Evolutionary conservation across 2,888 invertebrate genomes (phyloP), one percentile per base, ranked within the genome.

Genomic region (Agrochola litura): DNA sequence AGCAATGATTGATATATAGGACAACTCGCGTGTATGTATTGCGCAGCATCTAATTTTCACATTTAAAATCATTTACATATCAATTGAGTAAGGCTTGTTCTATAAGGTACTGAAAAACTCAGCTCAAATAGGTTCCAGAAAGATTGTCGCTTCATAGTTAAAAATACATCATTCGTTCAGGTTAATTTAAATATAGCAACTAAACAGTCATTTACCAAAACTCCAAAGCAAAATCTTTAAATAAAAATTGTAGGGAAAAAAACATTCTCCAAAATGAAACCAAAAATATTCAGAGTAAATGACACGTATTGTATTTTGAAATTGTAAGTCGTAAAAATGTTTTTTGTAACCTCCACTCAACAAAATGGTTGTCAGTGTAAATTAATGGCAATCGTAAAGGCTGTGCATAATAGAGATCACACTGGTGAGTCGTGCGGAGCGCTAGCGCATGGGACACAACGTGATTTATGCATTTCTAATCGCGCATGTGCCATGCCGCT

Each of bases 381-480:
- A 82, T 82, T 74, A 81, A 84, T 84, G 77, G 79, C 69, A 79
- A 77, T 82, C 72, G 74, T 84, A 88, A 86, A 87, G 76, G 83
- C 84, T 83, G 84, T 86, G 83, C 82, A 84, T 86, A 88, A 89
- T 85, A 89, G 84, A 86, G 89, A 91, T 91, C 91, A 91, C 89
- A 90, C 87, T 87, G 78, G 79, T 71, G 76, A 73, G 76, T 79
- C 89, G 90, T 88, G 88, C 84, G 76, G 76, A 83, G 89, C 89
- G 89, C 88, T 54, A 60, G 90, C 92, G 92, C 94, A 92, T 93
- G 92, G 86, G 86, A 69, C 79, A 87, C 91, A 94, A 94, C 94
- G 94, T 94, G 94, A 93, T 92, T 90, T 91, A 88, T 92, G 90
- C 91, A 90, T 91, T 91, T 91, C 92, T 91, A 94, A 93, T 93